Evolutionary conservation across 2,113 vertebrate genomes (phyloP).

Genomic region (Nipponia nippon): DNA sequence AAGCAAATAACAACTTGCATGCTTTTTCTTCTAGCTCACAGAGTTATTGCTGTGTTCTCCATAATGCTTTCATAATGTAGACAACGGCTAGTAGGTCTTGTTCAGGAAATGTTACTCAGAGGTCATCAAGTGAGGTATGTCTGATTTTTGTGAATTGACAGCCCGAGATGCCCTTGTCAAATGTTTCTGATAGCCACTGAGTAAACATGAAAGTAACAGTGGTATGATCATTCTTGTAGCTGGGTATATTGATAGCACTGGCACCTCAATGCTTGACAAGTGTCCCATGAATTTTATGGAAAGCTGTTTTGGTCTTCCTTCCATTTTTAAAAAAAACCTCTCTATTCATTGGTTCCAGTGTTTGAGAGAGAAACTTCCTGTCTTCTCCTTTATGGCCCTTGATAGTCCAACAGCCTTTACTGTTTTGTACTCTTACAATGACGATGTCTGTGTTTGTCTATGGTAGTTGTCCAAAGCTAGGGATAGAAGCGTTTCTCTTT

Average conservation of each 20-base stretch:
- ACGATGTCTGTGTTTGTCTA: background rate
- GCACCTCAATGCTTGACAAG: background rate
- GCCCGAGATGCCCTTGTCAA: background rate
- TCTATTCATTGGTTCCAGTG: background rate
- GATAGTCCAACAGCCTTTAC: background rate
- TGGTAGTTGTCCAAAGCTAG: background rate
- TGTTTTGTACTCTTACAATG: background rate
- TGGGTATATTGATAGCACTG: background rate
- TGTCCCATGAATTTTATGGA: background rate
- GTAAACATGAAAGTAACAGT: background rate
- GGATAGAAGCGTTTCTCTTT: background rate
- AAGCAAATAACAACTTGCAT: background rate
- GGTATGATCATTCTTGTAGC: background rate
- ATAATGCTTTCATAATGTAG: background rate
- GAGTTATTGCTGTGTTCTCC: background rate
- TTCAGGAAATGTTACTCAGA: background rate
- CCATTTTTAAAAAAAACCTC: background rate
- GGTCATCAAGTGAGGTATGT: background rate
- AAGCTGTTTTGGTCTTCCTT: background rate
- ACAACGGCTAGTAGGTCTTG: background rate
- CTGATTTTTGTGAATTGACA: background rate
- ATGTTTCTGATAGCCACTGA: background rate
- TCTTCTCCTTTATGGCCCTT: background rate
- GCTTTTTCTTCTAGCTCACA: background rate
- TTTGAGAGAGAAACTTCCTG: background rate